A percentile compares a stretch with the other conserved stretches of the same genome.
These are phyloP conservation scores for Sphecodes monilicornis DNA, from an alignment of 2,888 invertebrate genomes.

Conservation along the genomic window DNA sequence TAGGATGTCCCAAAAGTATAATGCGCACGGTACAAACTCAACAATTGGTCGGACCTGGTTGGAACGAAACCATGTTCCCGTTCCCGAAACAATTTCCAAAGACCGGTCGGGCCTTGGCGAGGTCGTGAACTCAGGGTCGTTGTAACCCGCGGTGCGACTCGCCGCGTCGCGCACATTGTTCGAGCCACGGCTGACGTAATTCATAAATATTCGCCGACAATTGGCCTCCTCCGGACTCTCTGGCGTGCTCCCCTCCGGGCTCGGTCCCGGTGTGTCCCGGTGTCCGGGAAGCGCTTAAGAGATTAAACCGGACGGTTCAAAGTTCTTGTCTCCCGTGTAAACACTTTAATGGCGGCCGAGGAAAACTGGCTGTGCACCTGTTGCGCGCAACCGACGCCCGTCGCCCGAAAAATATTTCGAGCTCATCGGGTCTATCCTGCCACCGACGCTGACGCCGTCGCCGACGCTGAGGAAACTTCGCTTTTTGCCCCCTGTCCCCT, in stretches of 20 bases:
- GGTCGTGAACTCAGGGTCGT: conserved; percentile 36
- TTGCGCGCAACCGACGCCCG: conserved; percentile 51
- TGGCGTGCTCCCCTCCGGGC: conserved; percentile 19
- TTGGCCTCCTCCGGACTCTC: conserved; percentile 38
- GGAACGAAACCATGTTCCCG: no score
- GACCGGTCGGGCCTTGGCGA: conserved; percentile 1
- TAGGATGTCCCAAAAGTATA: no score
- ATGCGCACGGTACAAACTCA: no score
- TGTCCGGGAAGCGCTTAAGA: conserved; percentile 64
- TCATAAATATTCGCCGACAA: conserved; percentile 65
- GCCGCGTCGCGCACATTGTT: conserved; percentile 14
- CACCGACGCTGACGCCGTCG: not conserved
- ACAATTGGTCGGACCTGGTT: no score
- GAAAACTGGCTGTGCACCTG: conserved; percentile 69
- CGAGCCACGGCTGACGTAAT: conserved; percentile 48
- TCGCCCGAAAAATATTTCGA: conserved; percentile 70
- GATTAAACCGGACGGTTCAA: conserved; percentile 75
- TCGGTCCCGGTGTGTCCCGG: conserved; percentile 11
- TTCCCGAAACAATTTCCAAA: conserved; percentile 5
- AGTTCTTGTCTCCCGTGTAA: conserved; percentile 75
- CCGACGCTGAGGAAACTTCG: conserved; percentile 8
- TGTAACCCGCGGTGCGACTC: conserved; percentile 23
- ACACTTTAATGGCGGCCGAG: conserved; percentile 72
- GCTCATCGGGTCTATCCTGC: conserved; percentile 42
- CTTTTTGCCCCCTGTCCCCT: conserved; percentile 6